These are phyloP conservation scores for human (Homo sapiens) DNA, from an alignment of 2,113 vertebrate genomes.

Conservation along the genomic window DNA sequence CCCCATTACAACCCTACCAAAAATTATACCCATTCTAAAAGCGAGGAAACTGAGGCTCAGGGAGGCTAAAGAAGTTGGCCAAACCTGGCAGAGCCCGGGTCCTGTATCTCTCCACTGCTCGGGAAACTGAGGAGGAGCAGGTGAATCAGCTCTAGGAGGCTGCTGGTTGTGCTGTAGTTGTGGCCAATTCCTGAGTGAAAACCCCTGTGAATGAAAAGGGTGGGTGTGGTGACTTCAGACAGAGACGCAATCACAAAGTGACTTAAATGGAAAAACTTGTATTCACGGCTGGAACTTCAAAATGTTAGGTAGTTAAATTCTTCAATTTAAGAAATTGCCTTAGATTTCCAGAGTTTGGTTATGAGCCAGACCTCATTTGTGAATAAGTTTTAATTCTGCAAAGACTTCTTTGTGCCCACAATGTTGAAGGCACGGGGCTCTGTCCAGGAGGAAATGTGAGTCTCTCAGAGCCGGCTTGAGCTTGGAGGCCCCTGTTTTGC, in stretches of 20 bases:
- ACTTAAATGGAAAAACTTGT: background rate
- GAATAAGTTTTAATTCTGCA: background rate
- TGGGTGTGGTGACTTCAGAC: background rate
- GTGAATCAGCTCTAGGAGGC: fast-evolving
- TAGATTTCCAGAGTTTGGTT: background rate
- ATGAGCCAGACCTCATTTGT: background rate
- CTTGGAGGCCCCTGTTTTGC: background rate
- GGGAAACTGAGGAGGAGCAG: background rate
- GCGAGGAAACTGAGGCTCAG: background rate
- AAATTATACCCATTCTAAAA: background rate
- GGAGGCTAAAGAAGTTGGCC: background rate
- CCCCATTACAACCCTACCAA: background rate
- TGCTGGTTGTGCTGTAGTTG: fast-evolving
- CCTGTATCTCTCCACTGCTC: fast-evolving
- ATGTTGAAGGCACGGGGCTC: background rate
- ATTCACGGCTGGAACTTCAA: background rate
- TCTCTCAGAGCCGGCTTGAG: background rate
- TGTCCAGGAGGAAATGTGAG: background rate
- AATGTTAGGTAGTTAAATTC: background rate
- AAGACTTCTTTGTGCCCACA: background rate
- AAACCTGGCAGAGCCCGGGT: background rate
- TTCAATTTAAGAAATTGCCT: background rate
- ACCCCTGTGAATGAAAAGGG: background rate
- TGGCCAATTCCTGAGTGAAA: background rate
- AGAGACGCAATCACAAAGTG: fast-evolving